These are phyloP conservation scores for Neomorphus geoffroyi DNA, from an alignment of 2,797 vertebrate species.

Conservation along the genomic window DNA sequence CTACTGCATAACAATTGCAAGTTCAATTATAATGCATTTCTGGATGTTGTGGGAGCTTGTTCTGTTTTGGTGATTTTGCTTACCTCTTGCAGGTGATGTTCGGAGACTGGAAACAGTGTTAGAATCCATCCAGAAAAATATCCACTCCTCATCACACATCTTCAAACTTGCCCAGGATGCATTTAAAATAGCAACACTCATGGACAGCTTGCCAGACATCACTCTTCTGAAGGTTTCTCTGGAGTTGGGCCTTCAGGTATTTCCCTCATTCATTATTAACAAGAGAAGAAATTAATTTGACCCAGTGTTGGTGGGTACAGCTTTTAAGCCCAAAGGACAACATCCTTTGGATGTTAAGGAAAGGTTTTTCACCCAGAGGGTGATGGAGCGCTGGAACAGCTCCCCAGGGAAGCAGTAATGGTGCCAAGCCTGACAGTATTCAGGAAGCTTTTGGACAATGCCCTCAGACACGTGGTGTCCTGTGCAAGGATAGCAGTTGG, in stretches of 20 bases:
- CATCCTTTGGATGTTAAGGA: background rate
- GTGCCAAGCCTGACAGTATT: too few relatives aligned
- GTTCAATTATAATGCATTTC: background rate
- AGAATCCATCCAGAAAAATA: conserved; percentile 98
- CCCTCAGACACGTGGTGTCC: too few relatives aligned
- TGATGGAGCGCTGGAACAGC: too few relatives aligned
- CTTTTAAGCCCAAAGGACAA: background rate
- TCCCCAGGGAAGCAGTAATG: too few relatives aligned
- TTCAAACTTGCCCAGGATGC: conserved; percentile 99
- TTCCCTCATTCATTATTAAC: background rate
- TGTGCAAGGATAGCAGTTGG: too few relatives aligned
- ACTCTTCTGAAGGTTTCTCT: conserved; percentile 97
- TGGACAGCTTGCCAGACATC: conserved; percentile 98
- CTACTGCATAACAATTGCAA: background rate
- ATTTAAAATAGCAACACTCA: conserved; percentile 97
- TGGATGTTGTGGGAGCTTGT: background rate
- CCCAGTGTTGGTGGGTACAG: background rate
- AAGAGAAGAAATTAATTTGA: background rate
- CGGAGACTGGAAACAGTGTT: conserved; percentile 91
- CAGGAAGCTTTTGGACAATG: too few relatives aligned
- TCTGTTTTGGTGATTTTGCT: background rate
- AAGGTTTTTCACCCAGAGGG: too few relatives aligned
- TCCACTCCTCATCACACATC: conserved; percentile 94
- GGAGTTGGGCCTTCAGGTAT: conserved; percentile 96
- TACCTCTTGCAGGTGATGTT: conserved; percentile 86